phyloP scores from a whole-genome alignment of 2,113 vertebrate species.

The Ploceus nigricollis region DNA sequence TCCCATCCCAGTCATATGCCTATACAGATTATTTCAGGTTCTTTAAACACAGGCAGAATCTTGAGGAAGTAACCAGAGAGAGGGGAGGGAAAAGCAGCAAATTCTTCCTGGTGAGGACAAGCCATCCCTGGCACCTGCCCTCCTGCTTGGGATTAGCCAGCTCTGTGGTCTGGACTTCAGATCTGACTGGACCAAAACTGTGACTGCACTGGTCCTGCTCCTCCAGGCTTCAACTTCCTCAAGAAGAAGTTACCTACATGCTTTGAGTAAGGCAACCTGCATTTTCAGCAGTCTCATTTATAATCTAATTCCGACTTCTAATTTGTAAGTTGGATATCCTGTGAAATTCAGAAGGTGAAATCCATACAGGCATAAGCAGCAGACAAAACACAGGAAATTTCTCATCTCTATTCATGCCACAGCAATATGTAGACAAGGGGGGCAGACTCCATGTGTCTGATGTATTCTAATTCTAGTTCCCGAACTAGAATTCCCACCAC shows the following conservation, averaged over 20 bases:
- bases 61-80: neutral
- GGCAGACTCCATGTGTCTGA: neutral
- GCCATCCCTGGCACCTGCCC: neutral
- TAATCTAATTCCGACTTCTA: neutral
- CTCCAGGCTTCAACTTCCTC: neutral
- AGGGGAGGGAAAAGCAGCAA: neutral
- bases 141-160: neutral
- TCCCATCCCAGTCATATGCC: neutral
- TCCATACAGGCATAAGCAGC: neutral
- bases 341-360: neutral
- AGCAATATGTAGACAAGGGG: neutral
- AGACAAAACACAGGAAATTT: neutral
- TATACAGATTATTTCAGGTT: neutral
- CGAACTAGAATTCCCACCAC: neutral
- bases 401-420: neutral
- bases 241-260: fast-evolving
- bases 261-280: neutral
- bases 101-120: neutral
- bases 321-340: neutral
- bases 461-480: neutral
- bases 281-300: neutral
- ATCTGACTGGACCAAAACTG: neutral
- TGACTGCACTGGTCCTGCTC: neutral
- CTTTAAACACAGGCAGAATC: neutral
- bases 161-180: neutral